These are phyloP conservation scores for Microtus obscurus DNA, from an alignment of 2,797 vertebrate genomes.

Conservation along the genomic window DNA sequence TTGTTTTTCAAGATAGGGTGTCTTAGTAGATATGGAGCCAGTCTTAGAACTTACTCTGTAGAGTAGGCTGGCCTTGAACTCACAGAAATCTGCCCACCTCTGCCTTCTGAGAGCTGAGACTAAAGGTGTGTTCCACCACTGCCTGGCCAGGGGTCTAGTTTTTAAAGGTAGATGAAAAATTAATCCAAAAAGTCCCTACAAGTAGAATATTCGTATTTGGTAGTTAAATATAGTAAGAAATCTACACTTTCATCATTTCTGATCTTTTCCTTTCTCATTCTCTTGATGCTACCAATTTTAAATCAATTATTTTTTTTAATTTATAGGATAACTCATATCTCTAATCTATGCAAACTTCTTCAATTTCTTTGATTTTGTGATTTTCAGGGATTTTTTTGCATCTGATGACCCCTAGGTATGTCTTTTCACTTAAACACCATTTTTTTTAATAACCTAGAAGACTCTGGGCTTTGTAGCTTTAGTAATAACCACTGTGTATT, in stretches of 20 bases:
- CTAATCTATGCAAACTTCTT: neutral
- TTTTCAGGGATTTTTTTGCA: neutral
- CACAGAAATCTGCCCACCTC: too few species aligned
- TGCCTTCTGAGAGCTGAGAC: too few species aligned
- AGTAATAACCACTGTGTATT: neutral
- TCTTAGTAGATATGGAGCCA: too few species aligned
- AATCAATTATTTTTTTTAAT: neutral
- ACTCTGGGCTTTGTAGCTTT: neutral
- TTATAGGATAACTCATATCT: neutral
- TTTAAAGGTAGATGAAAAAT: conserved; percentile 29
- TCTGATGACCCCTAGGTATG: neutral
- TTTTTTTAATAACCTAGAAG: neutral
- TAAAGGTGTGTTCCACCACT: too few species aligned
- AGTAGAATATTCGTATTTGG: neutral
- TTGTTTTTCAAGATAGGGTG: too few species aligned
- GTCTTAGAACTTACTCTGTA: too few species aligned
- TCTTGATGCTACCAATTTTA: neutral
- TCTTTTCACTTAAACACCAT: neutral
- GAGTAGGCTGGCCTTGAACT: too few species aligned
- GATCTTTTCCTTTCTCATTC: neutral
- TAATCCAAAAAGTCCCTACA: neutral
- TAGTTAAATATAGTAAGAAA: neutral
- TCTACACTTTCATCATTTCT: neutral
- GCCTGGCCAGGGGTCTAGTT: too few species aligned
- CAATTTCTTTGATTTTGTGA: neutral